phyloP scores from a whole-genome alignment of 2,113 vertebrate species.

The Chaenogobius annularis region DNA sequence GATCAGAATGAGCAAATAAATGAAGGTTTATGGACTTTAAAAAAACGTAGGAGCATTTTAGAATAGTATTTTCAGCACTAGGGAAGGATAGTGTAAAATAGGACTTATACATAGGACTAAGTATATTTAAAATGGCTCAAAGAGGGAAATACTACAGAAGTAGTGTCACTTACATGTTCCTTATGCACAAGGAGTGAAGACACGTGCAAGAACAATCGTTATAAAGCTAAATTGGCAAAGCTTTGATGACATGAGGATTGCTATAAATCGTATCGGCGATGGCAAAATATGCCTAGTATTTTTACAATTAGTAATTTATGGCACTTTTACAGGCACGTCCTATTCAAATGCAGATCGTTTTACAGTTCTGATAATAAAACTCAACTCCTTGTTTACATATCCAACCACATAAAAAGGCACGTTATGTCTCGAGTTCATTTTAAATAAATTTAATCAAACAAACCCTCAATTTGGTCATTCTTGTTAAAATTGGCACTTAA shows the following conservation, averaged over 20 bases:
- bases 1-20: too few species aligned
- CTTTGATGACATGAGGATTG: too few species aligned
- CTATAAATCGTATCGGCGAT: neutral
- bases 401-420: neutral
- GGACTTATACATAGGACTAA: neutral
- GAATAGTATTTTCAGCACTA: neutral
- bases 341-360: neutral
- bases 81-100: neutral
- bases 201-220: too few species aligned
- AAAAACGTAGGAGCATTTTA: too few species aligned
- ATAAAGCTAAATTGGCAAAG: neutral
- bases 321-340: neutral
- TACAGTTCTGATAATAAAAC: neutral
- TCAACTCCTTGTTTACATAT: neutral
- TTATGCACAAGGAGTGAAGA: neutral
- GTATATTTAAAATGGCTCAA: neutral
- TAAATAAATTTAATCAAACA: neutral
- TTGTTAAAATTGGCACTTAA: neutral
- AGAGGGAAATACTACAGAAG: too few species aligned
- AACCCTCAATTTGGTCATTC: neutral
- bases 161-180: neutral
- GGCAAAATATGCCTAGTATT: too few species aligned
- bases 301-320: neutral
- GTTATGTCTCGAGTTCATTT: neutral
- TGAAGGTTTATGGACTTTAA: neutral